Base-by-base conservation (phyloP, 2,797 vertebrate genomes). In the Clarias platycephalus region DNA sequence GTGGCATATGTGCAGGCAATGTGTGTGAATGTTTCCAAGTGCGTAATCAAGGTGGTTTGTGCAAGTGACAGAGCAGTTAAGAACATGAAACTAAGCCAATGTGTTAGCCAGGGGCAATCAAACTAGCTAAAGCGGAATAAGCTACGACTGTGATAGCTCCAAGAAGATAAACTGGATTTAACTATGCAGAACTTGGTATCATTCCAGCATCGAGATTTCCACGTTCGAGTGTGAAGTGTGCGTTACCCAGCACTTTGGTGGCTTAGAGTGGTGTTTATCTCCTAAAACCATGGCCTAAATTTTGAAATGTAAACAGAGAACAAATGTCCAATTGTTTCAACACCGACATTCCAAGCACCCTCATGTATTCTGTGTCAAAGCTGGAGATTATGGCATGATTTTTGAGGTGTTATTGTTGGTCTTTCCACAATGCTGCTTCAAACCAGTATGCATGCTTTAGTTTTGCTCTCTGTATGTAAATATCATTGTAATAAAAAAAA, bases 301-400 rank as follows among this genome's bases (percentile, higher is more conserved):
- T 88, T 92, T 92, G 89, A 93, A 88, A 89, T 90, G 88, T 91
- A 93, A 62, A 90, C 91, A 81, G 87, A 88, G 91, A 91, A 93
- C 93, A 94, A 94, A 94, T 91, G 91, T 88, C 86, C 89, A 88
- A 93, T 95, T 95, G 93, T 94, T 91, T 89, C 82, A 24, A 80
- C 78, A 83, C 87, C 87, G 92, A 94, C 92, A 91, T 93, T 90
- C 89, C 91, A 88, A 89, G 70, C 89, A 92, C 85, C 83, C 80
- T 89, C 89, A 86, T 89, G 90, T 83, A 90, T 92, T 92, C 91
- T 86, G 83, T 91, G 90, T 93, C 90, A 92, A 91, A 94, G 94
- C 94, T 91, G 89, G 93, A 94, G 94, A 94, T 94, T 95, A 94
- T 31, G 18, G 78, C 89, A 76, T 67, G 92, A 91, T 94, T 93